These are phyloP conservation scores for Frankliniella intonsa DNA, from an alignment of 2,888 invertebrate species.

Conservation along the genomic window DNA sequence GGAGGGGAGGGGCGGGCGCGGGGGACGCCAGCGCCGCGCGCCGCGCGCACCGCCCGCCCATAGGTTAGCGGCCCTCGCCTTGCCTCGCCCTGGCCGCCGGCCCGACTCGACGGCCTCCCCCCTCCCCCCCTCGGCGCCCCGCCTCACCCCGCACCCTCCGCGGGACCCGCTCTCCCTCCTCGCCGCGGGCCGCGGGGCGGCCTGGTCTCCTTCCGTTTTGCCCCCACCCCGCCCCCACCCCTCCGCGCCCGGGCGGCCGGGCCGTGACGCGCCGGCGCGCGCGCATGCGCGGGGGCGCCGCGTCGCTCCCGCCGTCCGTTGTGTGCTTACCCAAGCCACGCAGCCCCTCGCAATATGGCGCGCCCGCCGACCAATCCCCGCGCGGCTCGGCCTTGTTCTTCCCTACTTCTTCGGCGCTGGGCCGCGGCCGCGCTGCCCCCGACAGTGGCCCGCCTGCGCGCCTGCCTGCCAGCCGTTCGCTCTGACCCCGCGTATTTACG, in stretches of 20 bases:
- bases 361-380: not conserved
- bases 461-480: not conserved
- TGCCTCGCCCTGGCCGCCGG: constrained; percentile 29
- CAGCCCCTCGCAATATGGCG: not conserved
- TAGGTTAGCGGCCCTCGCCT: constrained; percentile 35
- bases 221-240: constrained; percentile 28
- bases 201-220: constrained; percentile 1
- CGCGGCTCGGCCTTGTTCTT: not conserved
- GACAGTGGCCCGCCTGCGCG: not conserved
- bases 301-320: constrained; percentile 38
- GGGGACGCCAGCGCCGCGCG: constrained; percentile 44
- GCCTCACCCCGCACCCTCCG: constrained; percentile 28
- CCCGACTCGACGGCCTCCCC: constrained; percentile 32
- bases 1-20: constrained; percentile 43
- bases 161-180: constrained; percentile 30
- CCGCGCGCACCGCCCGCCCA: constrained; percentile 34
- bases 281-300: constrained; percentile 28
- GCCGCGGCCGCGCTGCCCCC: not conserved
- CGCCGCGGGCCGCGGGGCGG: constrained; percentile 10
- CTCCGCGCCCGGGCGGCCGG: constrained; percentile 18
- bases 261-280: constrained; percentile 16
- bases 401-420: not conserved
- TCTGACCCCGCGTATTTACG: not conserved
- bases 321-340: not conserved
- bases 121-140: constrained; percentile 37